Evolutionary conservation across 2,797 vertebrate genomes (phyloP).

Genomic region (Chaenodraco wilsoni): DNA sequence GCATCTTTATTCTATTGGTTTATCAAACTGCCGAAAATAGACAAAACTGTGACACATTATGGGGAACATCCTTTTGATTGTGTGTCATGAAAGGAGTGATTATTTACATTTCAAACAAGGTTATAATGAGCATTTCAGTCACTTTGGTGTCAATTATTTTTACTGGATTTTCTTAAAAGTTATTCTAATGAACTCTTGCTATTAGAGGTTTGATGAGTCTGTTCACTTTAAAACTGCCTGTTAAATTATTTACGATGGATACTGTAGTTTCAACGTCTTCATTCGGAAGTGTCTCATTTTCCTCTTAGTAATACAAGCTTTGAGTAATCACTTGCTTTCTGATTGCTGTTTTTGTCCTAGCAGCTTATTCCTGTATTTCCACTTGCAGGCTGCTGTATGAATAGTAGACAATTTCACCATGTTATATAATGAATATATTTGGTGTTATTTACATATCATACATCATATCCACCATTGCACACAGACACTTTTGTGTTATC

Average conservation of each 20-base stretch:
- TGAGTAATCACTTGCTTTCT: neutral
- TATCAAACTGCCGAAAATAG: neutral
- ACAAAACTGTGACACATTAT: neutral
- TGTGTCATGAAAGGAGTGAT: neutral
- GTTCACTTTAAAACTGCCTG: constrained; percentile 17
- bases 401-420: too few species aligned
- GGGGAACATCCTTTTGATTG: neutral
- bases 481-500: neutral
- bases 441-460: neutral
- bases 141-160: neutral
- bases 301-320: neutral
- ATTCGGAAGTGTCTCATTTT: constrained; percentile 3
- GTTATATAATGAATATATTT: too few species aligned
- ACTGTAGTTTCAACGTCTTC: constrained; percentile 16
- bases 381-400: too few species aligned
- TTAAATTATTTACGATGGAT: constrained; percentile 7
- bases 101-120: constrained; percentile 23
- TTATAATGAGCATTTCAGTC: constrained; percentile 13
- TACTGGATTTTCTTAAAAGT: constrained; percentile 6
- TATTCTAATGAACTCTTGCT: constrained; percentile 1
- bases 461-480: neutral
- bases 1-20: neutral
- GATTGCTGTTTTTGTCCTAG: too few species aligned
- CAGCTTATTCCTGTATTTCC: too few species aligned
- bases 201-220: constrained; percentile 4